These are phyloP conservation scores for Gnathonemus echidnorhynchus DNA, from an alignment of 2,113 vertebrate species.

Conservation along the genomic window DNA sequence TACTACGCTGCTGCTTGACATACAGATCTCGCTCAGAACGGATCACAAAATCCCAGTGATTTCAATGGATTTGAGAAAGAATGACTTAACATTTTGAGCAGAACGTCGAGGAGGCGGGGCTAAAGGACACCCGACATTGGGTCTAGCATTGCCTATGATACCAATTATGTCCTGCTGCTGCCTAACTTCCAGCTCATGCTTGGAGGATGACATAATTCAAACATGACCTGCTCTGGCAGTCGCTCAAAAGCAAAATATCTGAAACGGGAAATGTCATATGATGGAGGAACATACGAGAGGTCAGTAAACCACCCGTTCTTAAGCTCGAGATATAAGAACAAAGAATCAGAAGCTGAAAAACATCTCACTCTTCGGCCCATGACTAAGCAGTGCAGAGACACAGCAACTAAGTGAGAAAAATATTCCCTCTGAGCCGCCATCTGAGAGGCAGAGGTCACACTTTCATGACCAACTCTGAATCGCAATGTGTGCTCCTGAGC, in stretches of 20 bases:
- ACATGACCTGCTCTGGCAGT: not conserved
- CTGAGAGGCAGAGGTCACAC: not conserved
- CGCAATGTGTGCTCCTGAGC: not conserved
- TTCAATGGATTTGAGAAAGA: not conserved
- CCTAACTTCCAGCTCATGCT: not conserved
- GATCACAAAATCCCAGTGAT: not conserved
- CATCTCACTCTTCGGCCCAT: not conserved
- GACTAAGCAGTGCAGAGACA: not conserved
- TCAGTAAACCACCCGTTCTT: not conserved
- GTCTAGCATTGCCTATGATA: not conserved
- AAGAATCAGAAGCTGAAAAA: not conserved
- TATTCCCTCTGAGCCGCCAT: not conserved
- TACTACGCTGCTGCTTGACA: not conserved
- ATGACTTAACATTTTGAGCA: not conserved
- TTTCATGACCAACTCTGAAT: constrained; percentile 1
- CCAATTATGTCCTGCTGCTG: not conserved
- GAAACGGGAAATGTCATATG: not conserved
- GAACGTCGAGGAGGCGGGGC: not conserved
- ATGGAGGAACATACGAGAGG: not conserved
- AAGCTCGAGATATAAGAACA: not conserved
- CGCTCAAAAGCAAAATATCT: not conserved
- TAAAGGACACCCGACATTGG: not conserved
- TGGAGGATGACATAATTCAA: not conserved
- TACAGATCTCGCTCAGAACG: not conserved
- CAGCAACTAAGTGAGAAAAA: not conserved